Base-by-base conservation (phyloP, 2,888 invertebrate species). In the Poecilus cupreus region DNA sequence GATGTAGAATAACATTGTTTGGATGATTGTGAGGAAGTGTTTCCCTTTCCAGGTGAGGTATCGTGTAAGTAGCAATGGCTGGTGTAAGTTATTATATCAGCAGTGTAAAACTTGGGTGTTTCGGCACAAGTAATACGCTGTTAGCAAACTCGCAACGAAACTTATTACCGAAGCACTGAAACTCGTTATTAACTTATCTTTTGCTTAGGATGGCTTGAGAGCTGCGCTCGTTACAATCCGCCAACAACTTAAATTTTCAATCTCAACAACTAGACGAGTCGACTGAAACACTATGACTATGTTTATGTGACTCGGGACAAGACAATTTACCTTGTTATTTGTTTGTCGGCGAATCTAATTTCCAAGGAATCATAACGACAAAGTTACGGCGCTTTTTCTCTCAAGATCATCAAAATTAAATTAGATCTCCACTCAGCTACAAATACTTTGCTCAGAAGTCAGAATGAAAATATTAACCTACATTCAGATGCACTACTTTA, bases 161-260 rank as follows among this genome's bases (percentile, higher is more conserved):
- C 51, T 51, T 75, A 43, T 46, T 75, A 51, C 24, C 18, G 24
- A 24, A 75, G 43, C 32, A 32, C 6, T 32, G 32, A 32, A 32
- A 32, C 32, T 75, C 16, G 26, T 75, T 75, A 75, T 75, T 49
- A 75, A 51, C 75, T 75, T 75, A 49, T 49, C 51, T 75, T 20
- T 46, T 51, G 24, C 51, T 49, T 22, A 46, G 20, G 13, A 51
- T 75, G 26, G 75, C 49, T 74, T 39, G 10, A 43, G 32, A 43
- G 32, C 4, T 2, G 32, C 32, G 32, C 32, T 32, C 32, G 16
- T 72, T 46, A 46, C 43, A 72, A 72, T 72, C 10, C 13, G 1
- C 32, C 49, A 26, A 20, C 46, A 75, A 75, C 26, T 75, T 75
- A 26, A 51, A 51, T 26, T 46, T 75, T 75, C 75, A 75, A 75